phyloP scores from a whole-genome alignment of 37 sponge, comb jelly and placozoan species.

The Amphimedon queenslandica region DNA sequence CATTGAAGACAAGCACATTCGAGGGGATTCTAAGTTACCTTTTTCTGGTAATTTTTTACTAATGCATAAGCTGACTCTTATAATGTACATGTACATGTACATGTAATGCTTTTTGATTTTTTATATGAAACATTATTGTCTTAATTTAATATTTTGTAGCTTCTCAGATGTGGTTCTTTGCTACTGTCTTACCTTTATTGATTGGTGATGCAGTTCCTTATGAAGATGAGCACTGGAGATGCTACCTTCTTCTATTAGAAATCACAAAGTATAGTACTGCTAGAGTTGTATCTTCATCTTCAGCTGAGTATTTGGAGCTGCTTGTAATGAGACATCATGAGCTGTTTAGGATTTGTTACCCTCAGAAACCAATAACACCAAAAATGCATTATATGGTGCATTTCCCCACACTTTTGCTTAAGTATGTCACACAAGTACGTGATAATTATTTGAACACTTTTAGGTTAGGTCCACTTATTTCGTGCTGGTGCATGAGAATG shows the following conservation, averaged over 20 bases:
- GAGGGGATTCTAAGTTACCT: no score
- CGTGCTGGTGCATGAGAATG: slow-evolving; percentile 40
- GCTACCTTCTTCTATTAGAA: slow-evolving; percentile 9
- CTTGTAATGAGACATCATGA: background rate
- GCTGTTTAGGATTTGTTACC: background rate
- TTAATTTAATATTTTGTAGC: background rate
- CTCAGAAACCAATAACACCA: background rate
- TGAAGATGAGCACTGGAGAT: slow-evolving; percentile 8
- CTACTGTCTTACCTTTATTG: background rate
- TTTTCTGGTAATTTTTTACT: background rate
- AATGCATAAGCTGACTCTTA: no score
- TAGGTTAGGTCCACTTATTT: slow-evolving; percentile 28
- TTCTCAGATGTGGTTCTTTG: slow-evolving; percentile 13
- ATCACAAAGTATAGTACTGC: background rate
- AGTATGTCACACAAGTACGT: background rate
- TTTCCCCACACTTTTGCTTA: background rate
- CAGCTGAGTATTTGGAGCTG: background rate
- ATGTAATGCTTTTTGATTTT: background rate
- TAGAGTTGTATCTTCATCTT: background rate
- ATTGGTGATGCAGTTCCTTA: slow-evolving; percentile 1
- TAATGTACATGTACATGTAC: no score
- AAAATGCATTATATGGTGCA: background rate
- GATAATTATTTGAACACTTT: no score
- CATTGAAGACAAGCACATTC: no score
- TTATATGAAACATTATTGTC: no score